phyloP scores from a whole-genome alignment of 2,797 vertebrate species.

The Gobionotothen gibberifrons region DNA sequence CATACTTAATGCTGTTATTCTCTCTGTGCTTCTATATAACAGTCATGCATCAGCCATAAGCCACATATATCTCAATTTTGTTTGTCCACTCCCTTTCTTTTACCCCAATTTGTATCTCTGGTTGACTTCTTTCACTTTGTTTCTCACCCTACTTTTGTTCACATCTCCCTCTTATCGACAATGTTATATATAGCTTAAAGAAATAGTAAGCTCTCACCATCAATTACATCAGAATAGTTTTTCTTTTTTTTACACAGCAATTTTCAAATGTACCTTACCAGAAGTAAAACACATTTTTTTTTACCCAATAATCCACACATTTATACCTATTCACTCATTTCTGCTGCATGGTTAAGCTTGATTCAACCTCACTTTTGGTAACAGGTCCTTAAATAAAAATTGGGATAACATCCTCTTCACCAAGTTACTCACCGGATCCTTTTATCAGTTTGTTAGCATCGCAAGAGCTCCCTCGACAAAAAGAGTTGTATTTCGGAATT shows the following conservation, averaged over 20 bases:
- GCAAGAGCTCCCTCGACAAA: too few species aligned
- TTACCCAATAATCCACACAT: slow-evolving; percentile 17
- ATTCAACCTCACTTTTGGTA: too few species aligned
- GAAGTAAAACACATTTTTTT: not conserved
- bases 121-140: not conserved
- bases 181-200: not conserved
- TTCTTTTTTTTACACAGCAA: not conserved
- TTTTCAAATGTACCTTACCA: not conserved
- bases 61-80: slow-evolving; percentile 35
- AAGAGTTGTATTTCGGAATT: too few species aligned
- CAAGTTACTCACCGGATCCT: too few species aligned
- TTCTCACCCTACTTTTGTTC: not conserved
- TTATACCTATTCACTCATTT: too few species aligned
- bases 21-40: slow-evolving; percentile 40
- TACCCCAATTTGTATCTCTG: not conserved
- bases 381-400: too few species aligned
- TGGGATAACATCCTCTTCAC: too few species aligned
- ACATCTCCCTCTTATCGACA: not conserved
- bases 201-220: not conserved
- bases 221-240: not conserved
- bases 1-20: slow-evolving; percentile 39
- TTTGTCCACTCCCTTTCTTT: slow-evolving; percentile 39
- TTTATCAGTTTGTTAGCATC: too few species aligned
- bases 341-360: too few species aligned
- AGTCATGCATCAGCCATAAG: slow-evolving; percentile 20